Evolutionary conservation across 1,140 invertebrate genomes (phyloP), one percentile per base, ranked within the genome.

Genomic region (Platyura marginata): DNA sequence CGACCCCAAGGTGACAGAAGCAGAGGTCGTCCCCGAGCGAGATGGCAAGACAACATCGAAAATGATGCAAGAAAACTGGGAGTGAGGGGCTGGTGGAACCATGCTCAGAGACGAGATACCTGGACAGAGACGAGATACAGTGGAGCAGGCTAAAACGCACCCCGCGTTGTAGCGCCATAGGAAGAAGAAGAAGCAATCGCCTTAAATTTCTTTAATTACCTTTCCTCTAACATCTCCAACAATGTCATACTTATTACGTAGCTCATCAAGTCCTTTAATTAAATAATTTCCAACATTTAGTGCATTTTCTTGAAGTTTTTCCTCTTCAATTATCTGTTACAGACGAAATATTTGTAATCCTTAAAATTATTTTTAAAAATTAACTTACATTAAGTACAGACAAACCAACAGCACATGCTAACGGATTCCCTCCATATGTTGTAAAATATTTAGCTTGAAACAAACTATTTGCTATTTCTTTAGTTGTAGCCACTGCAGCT

Each of bases 161-260:
- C n/a, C n/a, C n/a, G n/a, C n/a, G n/a, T n/a, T n/a, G n/a, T n/a
- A n/a, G n/a, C n/a, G n/a, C n/a, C n/a, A n/a, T n/a, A n/a, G n/a
- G n/a, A n/a, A n/a, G n/a, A n/a, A n/a, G n/a, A n/a, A n/a, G n/a
- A n/a, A n/a, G n/a, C n/a, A n/a, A n/a, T n/a, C n/a, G n/a, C n/a
- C n/a, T n/a, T n/a, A n/a, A n/a, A n/a, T n/a, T 29, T 29, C 13
- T 40, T 40, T 10, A 10, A 25, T 34, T 35, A 42, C 41, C 20
- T 94, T 95, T 3, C 94, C 94, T 40, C 94, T 66, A 1, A 98
- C 88, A 66, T 98, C 94, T 10, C 93, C 92, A 16, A 97, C 73
- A 21, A 82, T 63, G 1, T 70, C 59, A 51, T 77, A 80, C 48
- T 77, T 66, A 45, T 81, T 73, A 51, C 80, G 69, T 37, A 98